phyloP scores from a whole-genome alignment of 1,140 invertebrate species.

The Battus philenor region DNA sequence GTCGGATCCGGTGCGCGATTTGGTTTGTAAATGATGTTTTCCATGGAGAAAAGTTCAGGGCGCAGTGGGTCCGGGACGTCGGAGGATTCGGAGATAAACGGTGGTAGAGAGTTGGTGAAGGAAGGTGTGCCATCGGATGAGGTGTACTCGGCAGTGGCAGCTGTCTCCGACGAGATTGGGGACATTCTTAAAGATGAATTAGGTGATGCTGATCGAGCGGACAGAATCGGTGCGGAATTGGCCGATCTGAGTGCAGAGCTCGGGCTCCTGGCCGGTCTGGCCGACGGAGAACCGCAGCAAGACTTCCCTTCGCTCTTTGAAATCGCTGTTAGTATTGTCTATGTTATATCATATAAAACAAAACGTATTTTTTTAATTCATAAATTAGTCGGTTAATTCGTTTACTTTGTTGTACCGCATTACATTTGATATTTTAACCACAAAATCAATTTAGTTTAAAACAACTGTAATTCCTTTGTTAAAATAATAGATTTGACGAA shows the following conservation, averaged over 20 bases:
- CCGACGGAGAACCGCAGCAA: slow-evolving; percentile 50
- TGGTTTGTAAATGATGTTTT: slow-evolving; percentile 66
- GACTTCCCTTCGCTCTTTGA: slow-evolving; percentile 63
- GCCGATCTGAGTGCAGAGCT: slow-evolving; percentile 59
- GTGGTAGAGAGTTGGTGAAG: slow-evolving; percentile 45
- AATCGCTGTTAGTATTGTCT: slow-evolving; percentile 49
- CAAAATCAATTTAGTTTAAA: too few relatives aligned
- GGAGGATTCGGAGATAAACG: slow-evolving; percentile 38
- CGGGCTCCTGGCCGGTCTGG: slow-evolving; percentile 51
- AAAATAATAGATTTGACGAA: too few relatives aligned
- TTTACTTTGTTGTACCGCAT: too few relatives aligned
- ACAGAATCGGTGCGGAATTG: slow-evolving; percentile 60
- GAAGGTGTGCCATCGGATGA: slow-evolving; percentile 51
- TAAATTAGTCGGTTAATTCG: too few relatives aligned
- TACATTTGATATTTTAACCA: too few relatives aligned
- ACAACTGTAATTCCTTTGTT: too few relatives aligned
- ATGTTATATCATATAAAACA: too few relatives aligned
- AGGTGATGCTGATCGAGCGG: slow-evolving; percentile 55
- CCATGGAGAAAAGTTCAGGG: slow-evolving; percentile 58
- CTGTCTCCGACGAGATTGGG: slow-evolving; percentile 63
- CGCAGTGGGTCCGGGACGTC: slow-evolving; percentile 40
- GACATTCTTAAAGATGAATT: slow-evolving; percentile 64
- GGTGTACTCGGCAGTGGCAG: slow-evolving; percentile 56
- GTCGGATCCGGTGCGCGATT: slow-evolving; percentile 49
- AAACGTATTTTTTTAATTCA: too few relatives aligned